A percentile compares a stretch with the other conserved stretches of the same genome.
Evolutionary conservation across 2,797 vertebrate species (phyloP).

Genomic region (Acipenser ruthenus): DNA sequence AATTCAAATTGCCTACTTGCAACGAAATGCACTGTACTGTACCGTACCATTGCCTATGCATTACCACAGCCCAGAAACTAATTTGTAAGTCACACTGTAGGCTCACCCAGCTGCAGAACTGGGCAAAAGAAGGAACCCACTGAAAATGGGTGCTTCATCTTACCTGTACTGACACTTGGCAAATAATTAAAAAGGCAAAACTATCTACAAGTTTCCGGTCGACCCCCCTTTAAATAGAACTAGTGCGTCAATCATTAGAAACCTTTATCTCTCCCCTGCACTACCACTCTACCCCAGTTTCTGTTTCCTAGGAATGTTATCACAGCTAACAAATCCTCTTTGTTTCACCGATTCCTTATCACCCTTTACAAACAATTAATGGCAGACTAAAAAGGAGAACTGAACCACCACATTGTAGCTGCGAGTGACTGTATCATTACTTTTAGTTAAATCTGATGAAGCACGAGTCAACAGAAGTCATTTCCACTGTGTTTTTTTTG

Average conservation of each 20-base stretch:
- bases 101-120: too few relatives aligned
- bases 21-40: too few relatives aligned
- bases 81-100: too few relatives aligned
- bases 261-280: background rate
- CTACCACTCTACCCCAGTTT: background rate
- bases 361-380: background rate
- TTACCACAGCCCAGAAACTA: too few relatives aligned
- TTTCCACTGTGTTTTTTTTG: too few relatives aligned
- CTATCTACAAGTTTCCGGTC: background rate
- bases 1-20: too few relatives aligned
- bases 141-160: background rate
- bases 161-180: background rate
- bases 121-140: background rate
- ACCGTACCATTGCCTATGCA: too few relatives aligned
- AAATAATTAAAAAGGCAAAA: constrained; percentile 2
- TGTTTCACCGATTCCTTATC: constrained; percentile 5
- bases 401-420: too few relatives aligned
- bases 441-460: too few relatives aligned
- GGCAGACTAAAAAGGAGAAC: background rate
- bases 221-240: constrained; percentile 6
- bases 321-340: constrained; percentile 6
- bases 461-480: too few relatives aligned
- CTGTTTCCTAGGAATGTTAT: constrained; percentile 8
- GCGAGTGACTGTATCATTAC: too few relatives aligned
- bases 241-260: constrained; percentile 5